phyloP scores from a whole-genome alignment of 2,888 invertebrate genomes.

The Rotaria socialis region DNA sequence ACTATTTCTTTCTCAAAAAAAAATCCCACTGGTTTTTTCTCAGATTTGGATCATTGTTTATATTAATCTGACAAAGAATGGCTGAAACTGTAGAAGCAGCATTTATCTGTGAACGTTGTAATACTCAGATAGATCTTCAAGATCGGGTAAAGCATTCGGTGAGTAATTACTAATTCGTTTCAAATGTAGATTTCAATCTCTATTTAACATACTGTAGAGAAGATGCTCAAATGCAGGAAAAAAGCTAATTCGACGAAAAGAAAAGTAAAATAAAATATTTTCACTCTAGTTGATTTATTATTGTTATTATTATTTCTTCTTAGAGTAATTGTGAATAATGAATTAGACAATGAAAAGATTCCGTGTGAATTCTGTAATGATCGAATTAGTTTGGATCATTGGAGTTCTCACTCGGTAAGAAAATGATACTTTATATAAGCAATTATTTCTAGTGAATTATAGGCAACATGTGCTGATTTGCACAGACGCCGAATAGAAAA shows the following conservation, averaged over 20 bases:
- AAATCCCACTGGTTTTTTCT: not conserved
- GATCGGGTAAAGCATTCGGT: not conserved
- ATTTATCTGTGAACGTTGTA: not conserved
- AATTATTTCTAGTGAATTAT: not conserved
- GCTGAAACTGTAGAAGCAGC: not conserved
- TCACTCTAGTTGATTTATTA: not conserved
- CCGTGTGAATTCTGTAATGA: not conserved
- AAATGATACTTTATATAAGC: not conserved
- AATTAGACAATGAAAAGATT: not conserved
- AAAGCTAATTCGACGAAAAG: not conserved
- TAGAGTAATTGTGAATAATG: not conserved
- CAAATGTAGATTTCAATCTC: not conserved
- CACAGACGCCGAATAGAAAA: not conserved
- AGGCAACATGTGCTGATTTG: not conserved
- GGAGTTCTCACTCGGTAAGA: not conserved
- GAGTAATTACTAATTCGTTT: not conserved
- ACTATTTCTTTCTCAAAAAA: not conserved
- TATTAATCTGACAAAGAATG: not conserved
- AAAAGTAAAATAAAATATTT: not conserved
- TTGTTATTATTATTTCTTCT: not conserved
- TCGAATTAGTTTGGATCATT: not conserved
- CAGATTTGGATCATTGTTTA: not conserved
- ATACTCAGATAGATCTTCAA: not conserved
- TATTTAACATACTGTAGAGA: not conserved
- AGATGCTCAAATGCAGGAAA: not conserved